A percentile compares a stretch with the other conserved stretches of the same genome.
These are phyloP conservation scores for Psilopogon haemacephalus DNA, from an alignment of 2,113 vertebrate genomes.

Conservation along the genomic window DNA sequence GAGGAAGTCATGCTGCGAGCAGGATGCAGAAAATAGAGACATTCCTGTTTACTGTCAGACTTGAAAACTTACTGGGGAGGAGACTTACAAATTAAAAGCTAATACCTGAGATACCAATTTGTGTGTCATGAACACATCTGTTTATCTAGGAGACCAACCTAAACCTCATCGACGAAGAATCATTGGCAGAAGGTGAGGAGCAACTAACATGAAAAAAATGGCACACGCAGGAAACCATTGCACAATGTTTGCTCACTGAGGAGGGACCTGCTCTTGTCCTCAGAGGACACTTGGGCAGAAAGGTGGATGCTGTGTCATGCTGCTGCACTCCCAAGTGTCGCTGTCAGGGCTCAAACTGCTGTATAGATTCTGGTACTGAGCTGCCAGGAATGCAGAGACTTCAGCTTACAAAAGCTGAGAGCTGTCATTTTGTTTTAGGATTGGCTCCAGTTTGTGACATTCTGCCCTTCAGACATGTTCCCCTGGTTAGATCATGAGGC, in stretches of 20 bases:
- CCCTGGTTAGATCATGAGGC: background rate
- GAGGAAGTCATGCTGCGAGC: background rate
- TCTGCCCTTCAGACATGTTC: background rate
- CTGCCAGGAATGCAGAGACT: background rate
- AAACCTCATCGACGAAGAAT: background rate
- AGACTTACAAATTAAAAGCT: background rate
- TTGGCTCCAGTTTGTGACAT: background rate
- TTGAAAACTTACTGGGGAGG: background rate
- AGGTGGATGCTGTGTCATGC: background rate
- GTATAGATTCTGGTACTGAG: background rate
- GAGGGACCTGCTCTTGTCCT: background rate
- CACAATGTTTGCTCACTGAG: background rate
- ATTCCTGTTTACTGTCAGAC: conserved; percentile 1
- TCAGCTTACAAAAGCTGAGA: background rate
- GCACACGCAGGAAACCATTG: background rate
- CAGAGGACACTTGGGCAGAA: fast-evolving
- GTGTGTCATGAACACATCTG: background rate
- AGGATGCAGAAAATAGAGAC: background rate
- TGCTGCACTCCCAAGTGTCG: background rate
- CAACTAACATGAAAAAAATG: background rate
- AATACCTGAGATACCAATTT: background rate
- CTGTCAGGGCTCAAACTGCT: background rate
- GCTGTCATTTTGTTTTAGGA: background rate
- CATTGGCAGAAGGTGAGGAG: background rate
- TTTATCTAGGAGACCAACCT: background rate